Base-by-base conservation (phyloP, 2,888 invertebrate species). In the Hyles lineata region DNA sequence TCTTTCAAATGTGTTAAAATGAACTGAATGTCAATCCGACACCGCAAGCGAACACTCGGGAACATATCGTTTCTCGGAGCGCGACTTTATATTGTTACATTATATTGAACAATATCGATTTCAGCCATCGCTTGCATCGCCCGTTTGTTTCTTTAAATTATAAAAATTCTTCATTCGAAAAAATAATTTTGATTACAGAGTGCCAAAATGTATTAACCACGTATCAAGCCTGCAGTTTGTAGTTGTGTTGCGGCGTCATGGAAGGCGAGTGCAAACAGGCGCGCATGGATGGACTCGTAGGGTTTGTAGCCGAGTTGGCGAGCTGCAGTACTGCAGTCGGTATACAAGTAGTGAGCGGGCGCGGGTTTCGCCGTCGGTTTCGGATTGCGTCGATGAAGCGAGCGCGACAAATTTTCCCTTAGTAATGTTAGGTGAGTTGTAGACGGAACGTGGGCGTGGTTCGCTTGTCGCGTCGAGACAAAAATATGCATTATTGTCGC, bases 331-430 rank as follows among this genome's bases (percentile, higher is more conserved):
- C 29, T 29, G 29, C 29, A 3, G 29, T 29, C 29, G 21, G 21
- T 63, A 70, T 19, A 0, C 7, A n/a, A 11, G 50, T 43, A 35
- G 0, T 0, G 29, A 21, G 23, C 17, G 32, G 8, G n/a, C 62
- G 52, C 19, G 29, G 29, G 23, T 69, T 75, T 83, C 86, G 86
- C 83, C 80, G 80, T 71, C 89, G 88, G 85, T 83, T 78, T 85
- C 89, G 89, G 86, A 82, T 82, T 82, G 86, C 76, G 74, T 76
- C 74, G 78, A 77, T 70, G 81, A 87, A 89, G 90, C 89, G 90
- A 85, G 85, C 90, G 90, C 89, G 90, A 88, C 88, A 85, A 76
- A 90, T 91, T 93, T 94, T 92, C 92, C 94, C 94, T 94, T 94
- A 94, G 94, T 94, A 94, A 93, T 93, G 93, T 90, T 84, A 87